Evolutionary conservation across 2,888 invertebrate species (phyloP).

Genomic region (Dolichopus griseipennis): DNA sequence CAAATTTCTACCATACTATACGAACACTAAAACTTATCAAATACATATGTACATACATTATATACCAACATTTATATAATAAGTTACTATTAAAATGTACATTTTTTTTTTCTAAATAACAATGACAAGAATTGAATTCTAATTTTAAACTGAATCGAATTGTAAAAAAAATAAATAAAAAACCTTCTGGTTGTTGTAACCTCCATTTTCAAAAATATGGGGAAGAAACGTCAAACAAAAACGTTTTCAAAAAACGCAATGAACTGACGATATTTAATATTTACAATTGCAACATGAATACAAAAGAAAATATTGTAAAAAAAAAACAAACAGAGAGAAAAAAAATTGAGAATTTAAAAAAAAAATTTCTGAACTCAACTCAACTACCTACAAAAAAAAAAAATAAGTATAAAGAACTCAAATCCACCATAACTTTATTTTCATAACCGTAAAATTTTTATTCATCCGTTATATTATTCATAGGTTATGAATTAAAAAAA

Average conservation of each 20-base stretch:
- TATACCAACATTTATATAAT: no score
- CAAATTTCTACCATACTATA: no score
- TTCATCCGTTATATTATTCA: no score
- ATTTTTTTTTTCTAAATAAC: no score
- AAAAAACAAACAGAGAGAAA: not conserved
- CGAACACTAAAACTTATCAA: no score
- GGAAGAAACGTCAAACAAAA: not conserved
- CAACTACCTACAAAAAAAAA: not conserved
- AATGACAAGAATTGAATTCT: no score
- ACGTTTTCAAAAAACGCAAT: not conserved
- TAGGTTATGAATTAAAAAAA: not conserved
- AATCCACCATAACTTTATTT: not conserved
- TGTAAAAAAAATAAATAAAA: no score
- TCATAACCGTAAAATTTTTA: conserved; percentile 6
- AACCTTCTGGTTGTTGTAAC: not conserved
- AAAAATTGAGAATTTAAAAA: no score
- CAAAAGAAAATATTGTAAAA: not conserved
- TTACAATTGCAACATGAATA: not conserved
- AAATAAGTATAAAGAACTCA: not conserved
- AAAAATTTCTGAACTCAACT: not conserved
- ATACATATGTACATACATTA: no score
- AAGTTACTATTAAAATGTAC: no score
- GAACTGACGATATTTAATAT: no score
- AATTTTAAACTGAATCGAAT: no score
- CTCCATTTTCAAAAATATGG: not conserved